phyloP scores from a whole-genome alignment of 2,113 vertebrate genomes.

The Ginglymostoma cirratum region DNA sequence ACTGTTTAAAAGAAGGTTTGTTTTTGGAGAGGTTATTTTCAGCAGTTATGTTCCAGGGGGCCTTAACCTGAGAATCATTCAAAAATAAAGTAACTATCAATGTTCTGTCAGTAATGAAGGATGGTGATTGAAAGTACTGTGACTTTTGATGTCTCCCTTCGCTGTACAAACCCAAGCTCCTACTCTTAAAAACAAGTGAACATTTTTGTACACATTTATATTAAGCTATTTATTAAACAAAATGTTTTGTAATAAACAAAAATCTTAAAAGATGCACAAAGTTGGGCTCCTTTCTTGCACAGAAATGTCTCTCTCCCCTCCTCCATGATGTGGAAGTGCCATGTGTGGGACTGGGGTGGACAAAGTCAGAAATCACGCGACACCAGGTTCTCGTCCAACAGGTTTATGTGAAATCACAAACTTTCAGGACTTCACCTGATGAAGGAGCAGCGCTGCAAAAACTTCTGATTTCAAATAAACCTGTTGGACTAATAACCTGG shows the following conservation, averaged over 20 bases:
- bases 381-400: too few species aligned
- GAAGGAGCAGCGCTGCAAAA: too few species aligned
- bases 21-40: slow-evolving; percentile 31
- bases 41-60: slow-evolving; percentile 25
- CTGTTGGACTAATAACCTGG: too few species aligned
- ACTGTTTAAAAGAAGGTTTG: not conserved
- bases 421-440: too few species aligned
- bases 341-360: too few species aligned
- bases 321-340: too few species aligned
- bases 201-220: slow-evolving; percentile 38
- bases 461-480: too few species aligned
- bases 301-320: not conserved
- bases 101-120: slow-evolving; percentile 24
- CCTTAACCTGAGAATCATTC: slow-evolving; percentile 9
- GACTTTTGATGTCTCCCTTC: not conserved
- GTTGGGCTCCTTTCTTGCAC: not conserved
- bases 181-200: slow-evolving; percentile 32
- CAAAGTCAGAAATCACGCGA: too few species aligned
- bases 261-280: slow-evolving; percentile 34
- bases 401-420: too few species aligned
- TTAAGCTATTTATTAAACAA: slow-evolving; percentile 38
- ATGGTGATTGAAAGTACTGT: not conserved
- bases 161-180: slow-evolving; percentile 19
- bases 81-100: not conserved
- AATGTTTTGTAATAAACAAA: slow-evolving; percentile 36